These are phyloP conservation scores for Diabrotica virgifera DNA, from an alignment of 1,140 invertebrate genomes.

Conservation along the genomic window DNA sequence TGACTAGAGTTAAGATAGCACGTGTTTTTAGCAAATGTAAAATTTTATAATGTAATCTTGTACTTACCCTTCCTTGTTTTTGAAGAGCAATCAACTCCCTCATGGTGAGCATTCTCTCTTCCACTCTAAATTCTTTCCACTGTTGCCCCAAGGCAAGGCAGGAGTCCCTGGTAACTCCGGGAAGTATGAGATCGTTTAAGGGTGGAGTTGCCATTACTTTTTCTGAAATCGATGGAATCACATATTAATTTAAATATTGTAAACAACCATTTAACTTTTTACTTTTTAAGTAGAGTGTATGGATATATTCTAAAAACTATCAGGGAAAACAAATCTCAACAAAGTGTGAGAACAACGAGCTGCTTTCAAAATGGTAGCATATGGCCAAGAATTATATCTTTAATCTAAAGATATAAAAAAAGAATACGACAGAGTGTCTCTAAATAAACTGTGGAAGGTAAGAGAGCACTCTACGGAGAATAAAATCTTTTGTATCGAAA, in stretches of 20 bases:
- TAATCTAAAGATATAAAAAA: no score
- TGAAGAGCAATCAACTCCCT: slow-evolving; percentile 69
- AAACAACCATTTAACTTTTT: background rate
- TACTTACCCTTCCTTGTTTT: slow-evolving; percentile 79
- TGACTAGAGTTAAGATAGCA: background rate
- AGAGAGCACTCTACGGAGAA: no score
- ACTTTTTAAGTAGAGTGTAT: no score
- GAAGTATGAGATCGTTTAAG: slow-evolving; percentile 86
- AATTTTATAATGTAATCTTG: background rate
- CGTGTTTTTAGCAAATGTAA: background rate
- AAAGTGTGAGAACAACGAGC: no score
- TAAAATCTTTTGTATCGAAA: no score
- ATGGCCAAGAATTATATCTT: no score
- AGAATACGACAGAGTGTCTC: no score
- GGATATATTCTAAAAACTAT: no score
- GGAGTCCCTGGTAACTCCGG: slow-evolving; percentile 88
- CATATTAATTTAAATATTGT: background rate
- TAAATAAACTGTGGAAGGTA: no score
- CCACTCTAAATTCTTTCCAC: slow-evolving; percentile 87
- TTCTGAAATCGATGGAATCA: slow-evolving; percentile 57
- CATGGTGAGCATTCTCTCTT: slow-evolving; percentile 87
- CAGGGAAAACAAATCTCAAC: no score
- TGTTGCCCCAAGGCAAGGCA: slow-evolving; percentile 76
- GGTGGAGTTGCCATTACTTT: slow-evolving; percentile 92
- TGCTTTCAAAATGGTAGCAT: no score